A percentile compares a stretch with the other conserved stretches of the same genome.
Evolutionary conservation across 2,888 invertebrate species (phyloP).

Genomic region (Dyspetes luteomarginatus): DNA sequence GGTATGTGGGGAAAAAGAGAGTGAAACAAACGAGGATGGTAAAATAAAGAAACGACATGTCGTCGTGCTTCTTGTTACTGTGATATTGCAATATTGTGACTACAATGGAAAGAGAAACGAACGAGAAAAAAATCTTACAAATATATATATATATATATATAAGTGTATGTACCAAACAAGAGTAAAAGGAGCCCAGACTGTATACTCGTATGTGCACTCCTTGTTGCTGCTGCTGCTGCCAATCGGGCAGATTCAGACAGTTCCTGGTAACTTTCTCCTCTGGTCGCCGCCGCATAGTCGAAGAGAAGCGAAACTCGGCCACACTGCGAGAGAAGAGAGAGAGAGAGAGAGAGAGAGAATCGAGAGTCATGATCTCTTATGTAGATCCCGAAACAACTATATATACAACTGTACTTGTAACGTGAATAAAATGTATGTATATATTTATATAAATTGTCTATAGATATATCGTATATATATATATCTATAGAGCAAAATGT

Average conservation of each 20-base stretch:
- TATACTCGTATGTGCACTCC: slow-evolving; percentile 10
- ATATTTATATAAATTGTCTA: background rate
- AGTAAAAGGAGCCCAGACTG: slow-evolving; percentile 69
- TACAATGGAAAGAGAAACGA: slow-evolving; percentile 71
- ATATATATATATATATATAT: slow-evolving; percentile 10
- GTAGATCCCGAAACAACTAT: slow-evolving; percentile 71
- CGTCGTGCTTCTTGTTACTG: slow-evolving; percentile 69
- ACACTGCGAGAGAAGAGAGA: slow-evolving; percentile 63
- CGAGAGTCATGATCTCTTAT: slow-evolving; percentile 78
- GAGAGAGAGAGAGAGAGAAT: slow-evolving; percentile 22
- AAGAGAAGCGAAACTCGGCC: slow-evolving; percentile 77
- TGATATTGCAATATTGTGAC: slow-evolving; percentile 74
- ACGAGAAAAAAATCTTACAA: slow-evolving; percentile 23
- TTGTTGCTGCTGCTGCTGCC: slow-evolving; percentile 65
- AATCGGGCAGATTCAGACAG: slow-evolving; percentile 77
- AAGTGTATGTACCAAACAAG: slow-evolving; percentile 9
- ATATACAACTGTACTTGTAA: slow-evolving; percentile 31
- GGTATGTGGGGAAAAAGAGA: slow-evolving; percentile 23
- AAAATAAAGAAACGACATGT: slow-evolving; percentile 68
- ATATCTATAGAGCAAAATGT: background rate
- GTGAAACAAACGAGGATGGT: slow-evolving; percentile 39
- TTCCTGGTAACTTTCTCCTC: slow-evolving; percentile 80
- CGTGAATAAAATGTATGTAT: background rate
- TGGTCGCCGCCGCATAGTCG: slow-evolving; percentile 56
- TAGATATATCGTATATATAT: background rate